phyloP scores from a whole-genome alignment of 2,113 vertebrate genomes.

The Philantomba maxwellii region DNA sequence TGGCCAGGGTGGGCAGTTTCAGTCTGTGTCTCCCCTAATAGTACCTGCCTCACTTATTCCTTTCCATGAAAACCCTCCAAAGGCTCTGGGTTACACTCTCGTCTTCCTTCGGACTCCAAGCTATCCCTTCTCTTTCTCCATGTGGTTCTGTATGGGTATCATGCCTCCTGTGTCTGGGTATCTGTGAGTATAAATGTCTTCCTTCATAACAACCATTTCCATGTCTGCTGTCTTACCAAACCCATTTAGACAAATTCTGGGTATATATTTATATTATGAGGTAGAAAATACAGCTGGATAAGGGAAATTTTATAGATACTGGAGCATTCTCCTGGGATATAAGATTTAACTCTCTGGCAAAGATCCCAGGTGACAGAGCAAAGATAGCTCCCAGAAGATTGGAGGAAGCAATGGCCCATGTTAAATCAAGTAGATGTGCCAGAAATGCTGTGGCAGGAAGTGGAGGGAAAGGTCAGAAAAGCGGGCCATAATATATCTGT shows the following conservation, averaged over 20 bases:
- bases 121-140: neutral
- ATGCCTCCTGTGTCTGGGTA: neutral
- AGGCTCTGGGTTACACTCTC: neutral
- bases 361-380: neutral
- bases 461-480: neutral
- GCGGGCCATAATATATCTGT: fast-evolving
- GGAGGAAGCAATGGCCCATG: neutral
- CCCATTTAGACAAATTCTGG: neutral
- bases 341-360: neutral
- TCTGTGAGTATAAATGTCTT: neutral
- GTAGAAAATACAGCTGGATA: neutral
- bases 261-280: neutral
- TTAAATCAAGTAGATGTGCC: neutral
- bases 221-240: neutral
- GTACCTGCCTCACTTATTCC: neutral
- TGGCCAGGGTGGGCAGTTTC: neutral
- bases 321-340: neutral
- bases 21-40: neutral
- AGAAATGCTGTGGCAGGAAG: neutral
- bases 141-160: fast-evolving
- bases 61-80: neutral
- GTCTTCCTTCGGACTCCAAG: neutral
- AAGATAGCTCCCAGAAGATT: neutral
- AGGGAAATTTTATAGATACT: neutral
- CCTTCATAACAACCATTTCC: neutral